Base-by-base conservation (phyloP, 1,140 invertebrate genomes). In the Archivesica marissinica region DNA sequence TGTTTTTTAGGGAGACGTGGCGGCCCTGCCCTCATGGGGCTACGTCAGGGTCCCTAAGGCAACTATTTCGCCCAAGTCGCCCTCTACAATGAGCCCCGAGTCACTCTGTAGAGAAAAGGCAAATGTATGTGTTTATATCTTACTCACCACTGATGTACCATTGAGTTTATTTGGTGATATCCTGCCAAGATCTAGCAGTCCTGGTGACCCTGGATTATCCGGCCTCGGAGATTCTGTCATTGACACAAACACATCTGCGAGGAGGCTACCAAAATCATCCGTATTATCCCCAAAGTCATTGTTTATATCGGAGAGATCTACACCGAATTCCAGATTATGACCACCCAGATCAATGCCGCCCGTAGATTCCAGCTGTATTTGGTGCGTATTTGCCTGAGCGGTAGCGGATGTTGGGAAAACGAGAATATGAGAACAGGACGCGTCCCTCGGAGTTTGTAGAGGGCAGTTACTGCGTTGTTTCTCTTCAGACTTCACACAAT, bases 371-470 rank as follows among this genome's bases (percentile, higher is more conserved):
- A 84, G 76, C 54, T 74, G 77, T 44, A 38, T 75, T 47, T 68
- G 70, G 64, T 81, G 77, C 39, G 47, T 61, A 35, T 81, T 86
- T 28, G 85, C 85, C 78, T 86, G 78, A 77, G 98, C 98, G 41
- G 97, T 98, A 38, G 99, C 98, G 77, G 98, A 99, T 11, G 98
- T 99, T 64, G 99, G 99, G 95, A 99, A 99, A 83, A 99, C 99
- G 82, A 99, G 96, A 88, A 99, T 99, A 93, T 99, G 99, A 66
- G 99, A 99, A 92, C 97, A 98, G 66, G 97, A 97, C 66, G 98
- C 97, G 95, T 99, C 98, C 35, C 90, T 59, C 7, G 93, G 93
- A 15, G 93, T 94, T 82, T 91, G 91, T 68, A 93, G 66, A 11
- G 92, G 92, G 86, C 90, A 91, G 56, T 92, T 92, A 86, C 91